phyloP scores from a whole-genome alignment of 2,797 vertebrate species.

The Megalops cyprinoides region DNA sequence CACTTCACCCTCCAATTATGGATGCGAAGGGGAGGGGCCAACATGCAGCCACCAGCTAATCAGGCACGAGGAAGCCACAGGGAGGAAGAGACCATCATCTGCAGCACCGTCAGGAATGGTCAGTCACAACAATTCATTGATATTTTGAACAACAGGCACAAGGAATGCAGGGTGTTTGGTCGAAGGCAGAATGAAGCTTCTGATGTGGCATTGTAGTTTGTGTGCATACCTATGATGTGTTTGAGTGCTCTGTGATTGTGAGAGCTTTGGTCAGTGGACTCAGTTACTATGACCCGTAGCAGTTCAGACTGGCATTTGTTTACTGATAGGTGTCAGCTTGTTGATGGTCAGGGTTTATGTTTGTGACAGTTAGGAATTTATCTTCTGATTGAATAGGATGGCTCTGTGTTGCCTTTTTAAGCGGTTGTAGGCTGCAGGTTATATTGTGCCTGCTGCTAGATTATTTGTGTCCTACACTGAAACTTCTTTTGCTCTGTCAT shows the following conservation, averaged over 20 bases:
- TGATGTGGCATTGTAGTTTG: not conserved
- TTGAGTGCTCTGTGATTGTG: not conserved
- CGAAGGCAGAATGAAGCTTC: conserved; percentile 2
- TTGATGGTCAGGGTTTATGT: not conserved
- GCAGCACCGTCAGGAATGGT: conserved; percentile 94
- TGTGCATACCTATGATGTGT: not conserved
- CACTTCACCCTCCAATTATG: conserved; percentile 96
- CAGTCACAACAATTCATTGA: conserved; percentile 49
- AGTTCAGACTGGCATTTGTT: not conserved
- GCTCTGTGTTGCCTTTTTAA: not conserved
- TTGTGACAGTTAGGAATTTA: not conserved
- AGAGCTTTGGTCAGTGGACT: not conserved
- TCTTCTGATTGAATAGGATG: not conserved
- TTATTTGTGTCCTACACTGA: not conserved
- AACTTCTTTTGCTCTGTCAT: not conserved
- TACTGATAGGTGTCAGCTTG: not conserved
- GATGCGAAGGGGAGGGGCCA: conserved; percentile 88
- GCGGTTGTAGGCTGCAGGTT: not conserved
- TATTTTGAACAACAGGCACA: not conserved
- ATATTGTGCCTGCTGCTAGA: not conserved
- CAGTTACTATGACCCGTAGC: not conserved
- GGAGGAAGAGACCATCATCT: conserved; percentile 93
- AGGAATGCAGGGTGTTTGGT: not conserved
- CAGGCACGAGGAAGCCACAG: conserved; percentile 79
- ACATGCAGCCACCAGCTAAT: conserved; percentile 66